Evolutionary conservation across 2,113 vertebrate species (phyloP), one percentile per base, ranked within the genome.

Genomic region (Progne subis): DNA sequence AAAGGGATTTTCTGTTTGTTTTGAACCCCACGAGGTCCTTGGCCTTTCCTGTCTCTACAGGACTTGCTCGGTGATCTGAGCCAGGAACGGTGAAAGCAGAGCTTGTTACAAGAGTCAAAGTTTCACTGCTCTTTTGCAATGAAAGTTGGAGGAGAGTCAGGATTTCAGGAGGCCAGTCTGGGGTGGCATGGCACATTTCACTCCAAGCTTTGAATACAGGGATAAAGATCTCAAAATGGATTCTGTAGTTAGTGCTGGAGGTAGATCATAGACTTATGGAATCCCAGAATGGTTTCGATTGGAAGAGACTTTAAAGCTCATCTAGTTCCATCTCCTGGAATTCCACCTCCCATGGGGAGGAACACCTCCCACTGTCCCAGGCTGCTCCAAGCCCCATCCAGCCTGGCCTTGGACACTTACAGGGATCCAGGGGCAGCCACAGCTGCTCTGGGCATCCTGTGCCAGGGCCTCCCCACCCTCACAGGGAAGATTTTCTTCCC

Each of bases 101-200:
- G 50, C 89, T 77, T 21, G 0, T 17, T 28, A 80, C 71, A 69
- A 79, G 4, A 52, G 75, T 68, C 89, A 78, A 80, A 83, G 63
- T 93, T 91, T 88, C 91, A 74, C 67, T 77, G 91, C 14, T 80
- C 84, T 96, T 79, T 32, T 14, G 93, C 92, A 96, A 95, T 4
- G n/a, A 8, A 17, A 76, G 11, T 0, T 90, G 91, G 91, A 85
- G 41, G 43, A 32, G 52, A 76, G 56, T 80, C 93, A 91, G 94
- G 82, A 72, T 82, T 77, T 50, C 7, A 2, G 75, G 70, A 63
- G 57, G 82, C 67, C 57, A 7, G 18, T 14, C 67, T 43, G 59
- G 50, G 81, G 87, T 19, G 76, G 80, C 72, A 18, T 2, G 9
- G 78, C 70, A 68, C 49, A 57, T 69, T 39, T 72, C 78, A 61